Evolutionary conservation across 2,113 vertebrate genomes (phyloP).

Genomic region (Hippotragus niger): DNA sequence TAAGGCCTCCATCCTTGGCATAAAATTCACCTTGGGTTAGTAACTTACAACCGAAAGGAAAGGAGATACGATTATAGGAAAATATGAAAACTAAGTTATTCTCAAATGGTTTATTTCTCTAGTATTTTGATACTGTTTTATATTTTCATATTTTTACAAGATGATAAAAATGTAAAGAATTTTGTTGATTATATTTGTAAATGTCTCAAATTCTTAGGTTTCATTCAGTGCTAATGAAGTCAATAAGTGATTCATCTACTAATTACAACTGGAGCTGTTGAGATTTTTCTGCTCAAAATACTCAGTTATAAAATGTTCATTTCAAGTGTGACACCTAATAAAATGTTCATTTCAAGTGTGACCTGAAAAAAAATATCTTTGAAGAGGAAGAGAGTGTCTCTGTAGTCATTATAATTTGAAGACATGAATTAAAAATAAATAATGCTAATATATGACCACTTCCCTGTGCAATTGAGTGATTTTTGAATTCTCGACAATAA

Average conservation of each 20-base stretch:
- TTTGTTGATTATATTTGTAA: neutral
- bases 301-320: neutral
- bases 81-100: neutral
- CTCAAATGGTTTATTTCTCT: neutral
- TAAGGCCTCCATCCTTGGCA: fast-evolving
- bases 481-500: neutral
- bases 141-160: neutral
- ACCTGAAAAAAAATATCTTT: neutral
- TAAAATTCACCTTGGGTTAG: neutral
- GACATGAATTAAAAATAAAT: neutral
- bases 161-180: neutral
- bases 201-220: neutral
- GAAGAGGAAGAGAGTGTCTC: neutral
- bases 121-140: neutral
- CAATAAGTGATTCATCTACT: neutral
- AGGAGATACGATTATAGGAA: neutral
- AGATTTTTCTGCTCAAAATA: neutral
- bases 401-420: neutral
- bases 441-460: neutral
- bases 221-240: neutral
- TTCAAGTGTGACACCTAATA: neutral
- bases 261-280: neutral
- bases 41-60: neutral
- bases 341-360: neutral
- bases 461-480: neutral